Evolutionary conservation across 2,797 vertebrate species (phyloP).

Genomic region (Phoxinus dragarum): DNA sequence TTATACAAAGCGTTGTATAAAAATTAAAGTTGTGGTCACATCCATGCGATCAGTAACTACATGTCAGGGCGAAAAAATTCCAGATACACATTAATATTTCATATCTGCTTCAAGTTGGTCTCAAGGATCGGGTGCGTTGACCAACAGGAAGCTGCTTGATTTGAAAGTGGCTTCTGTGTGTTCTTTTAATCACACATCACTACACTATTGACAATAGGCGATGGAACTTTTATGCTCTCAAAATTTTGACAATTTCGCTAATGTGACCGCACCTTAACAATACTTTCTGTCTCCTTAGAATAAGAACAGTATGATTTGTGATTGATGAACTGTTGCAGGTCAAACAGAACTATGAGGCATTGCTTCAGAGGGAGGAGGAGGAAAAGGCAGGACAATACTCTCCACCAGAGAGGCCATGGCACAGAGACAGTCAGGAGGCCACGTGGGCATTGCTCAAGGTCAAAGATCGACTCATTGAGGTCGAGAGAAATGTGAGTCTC

Average conservation of each 20-base stretch:
- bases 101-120: background rate
- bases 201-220: too few species aligned
- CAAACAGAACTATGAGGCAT: slow-evolving; percentile 98
- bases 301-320: background rate
- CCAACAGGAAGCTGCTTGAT: too few species aligned
- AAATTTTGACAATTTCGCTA: background rate
- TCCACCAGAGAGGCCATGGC: slow-evolving; percentile 87
- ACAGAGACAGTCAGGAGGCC: slow-evolving; percentile 93
- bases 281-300: background rate
- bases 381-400: slow-evolving; percentile 91
- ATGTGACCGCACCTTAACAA: background rate
- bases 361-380: slow-evolving; percentile 96
- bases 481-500: slow-evolving; percentile 90
- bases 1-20: background rate
- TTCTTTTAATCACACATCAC: too few species aligned
- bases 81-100: background rate
- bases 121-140: background rate
- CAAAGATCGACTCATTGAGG: slow-evolving; percentile 96
- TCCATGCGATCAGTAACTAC: background rate
- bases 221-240: too few species aligned
- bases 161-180: too few species aligned
- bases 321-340: slow-evolving; percentile 77
- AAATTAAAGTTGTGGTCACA: background rate
- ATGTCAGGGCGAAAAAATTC: background rate
- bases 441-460: slow-evolving; percentile 95